Evolutionary conservation across 2,797 vertebrate species (phyloP).

Genomic region (Prionace glauca): DNA sequence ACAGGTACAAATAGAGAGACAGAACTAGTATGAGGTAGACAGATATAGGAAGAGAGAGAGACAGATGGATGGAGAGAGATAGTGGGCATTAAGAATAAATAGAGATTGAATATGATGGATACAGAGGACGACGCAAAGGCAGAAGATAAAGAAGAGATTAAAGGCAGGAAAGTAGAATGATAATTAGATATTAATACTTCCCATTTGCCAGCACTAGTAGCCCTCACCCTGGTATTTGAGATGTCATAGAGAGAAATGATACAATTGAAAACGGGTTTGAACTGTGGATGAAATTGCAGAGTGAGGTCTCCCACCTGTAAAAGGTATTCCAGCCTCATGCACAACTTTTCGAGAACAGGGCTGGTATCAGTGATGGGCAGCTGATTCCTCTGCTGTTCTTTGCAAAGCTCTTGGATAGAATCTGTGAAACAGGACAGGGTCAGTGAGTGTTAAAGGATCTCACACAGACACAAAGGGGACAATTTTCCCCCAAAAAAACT

Average conservation of each 20-base stretch:
- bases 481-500: too few species aligned
- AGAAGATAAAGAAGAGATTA: not conserved
- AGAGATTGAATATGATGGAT: not conserved
- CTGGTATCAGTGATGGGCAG: conserved; percentile 53
- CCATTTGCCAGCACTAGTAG: not conserved
- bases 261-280: not conserved
- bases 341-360: conserved; percentile 57
- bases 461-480: not conserved
- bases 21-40: not conserved
- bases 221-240: not conserved
- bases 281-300: not conserved
- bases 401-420: conserved; percentile 48
- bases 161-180: too few species aligned
- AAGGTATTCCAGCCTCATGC: conserved; percentile 59
- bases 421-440: conserved; percentile 40
- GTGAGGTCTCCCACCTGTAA: conserved; percentile 54
- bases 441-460: not conserved
- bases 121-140: not conserved
- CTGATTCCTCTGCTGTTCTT: conserved; percentile 44
- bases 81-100: not conserved
- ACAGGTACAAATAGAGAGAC: not conserved
- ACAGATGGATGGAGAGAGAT: not conserved
- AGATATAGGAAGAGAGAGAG: not conserved
- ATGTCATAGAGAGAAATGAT: not conserved
- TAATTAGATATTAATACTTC: not conserved